These are phyloP conservation scores for Allolobophora icterica DNA, from an alignment of 2,888 invertebrate genomes.

Conservation along the genomic window DNA sequence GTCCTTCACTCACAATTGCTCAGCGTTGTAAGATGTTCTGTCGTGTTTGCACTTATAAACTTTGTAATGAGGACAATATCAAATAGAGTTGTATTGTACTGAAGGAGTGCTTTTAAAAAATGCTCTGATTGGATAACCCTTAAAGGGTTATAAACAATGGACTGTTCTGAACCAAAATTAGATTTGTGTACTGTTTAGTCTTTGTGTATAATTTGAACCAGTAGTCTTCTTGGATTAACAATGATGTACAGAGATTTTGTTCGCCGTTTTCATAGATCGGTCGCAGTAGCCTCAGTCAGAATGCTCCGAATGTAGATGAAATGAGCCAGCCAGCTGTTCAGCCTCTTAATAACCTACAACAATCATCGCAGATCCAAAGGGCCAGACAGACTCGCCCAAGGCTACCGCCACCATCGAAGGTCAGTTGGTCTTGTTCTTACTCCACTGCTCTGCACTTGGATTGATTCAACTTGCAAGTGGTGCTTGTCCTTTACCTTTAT, in stretches of 20 bases:
- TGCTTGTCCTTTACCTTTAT: neutral
- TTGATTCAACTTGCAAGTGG: neutral
- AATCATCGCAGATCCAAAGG: neutral
- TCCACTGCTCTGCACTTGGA: neutral
- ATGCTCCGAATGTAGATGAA: neutral
- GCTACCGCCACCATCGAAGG: conserved; percentile 33
- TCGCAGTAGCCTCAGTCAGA: conserved; percentile 23
- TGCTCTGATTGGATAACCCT: too few relatives aligned
- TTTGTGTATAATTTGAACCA: too few relatives aligned
- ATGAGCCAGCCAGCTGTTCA: neutral
- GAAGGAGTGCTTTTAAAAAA: too few relatives aligned
- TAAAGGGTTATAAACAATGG: too few relatives aligned
- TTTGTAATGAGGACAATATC: too few relatives aligned
- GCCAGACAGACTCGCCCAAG: conserved; percentile 13
- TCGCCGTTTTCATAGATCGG: neutral
- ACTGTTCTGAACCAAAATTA: too few relatives aligned
- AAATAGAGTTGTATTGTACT: too few relatives aligned
- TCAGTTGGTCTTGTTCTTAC: neutral
- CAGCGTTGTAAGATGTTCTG: too few relatives aligned
- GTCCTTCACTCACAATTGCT: too few relatives aligned
- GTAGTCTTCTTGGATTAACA: too few relatives aligned
- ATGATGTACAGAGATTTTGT: neutral
- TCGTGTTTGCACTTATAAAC: too few relatives aligned
- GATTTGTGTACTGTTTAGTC: too few relatives aligned
- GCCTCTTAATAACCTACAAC: neutral